phyloP scores from a whole-genome alignment of 2,113 vertebrate genomes.

The Misgurnus mizolepis region DNA sequence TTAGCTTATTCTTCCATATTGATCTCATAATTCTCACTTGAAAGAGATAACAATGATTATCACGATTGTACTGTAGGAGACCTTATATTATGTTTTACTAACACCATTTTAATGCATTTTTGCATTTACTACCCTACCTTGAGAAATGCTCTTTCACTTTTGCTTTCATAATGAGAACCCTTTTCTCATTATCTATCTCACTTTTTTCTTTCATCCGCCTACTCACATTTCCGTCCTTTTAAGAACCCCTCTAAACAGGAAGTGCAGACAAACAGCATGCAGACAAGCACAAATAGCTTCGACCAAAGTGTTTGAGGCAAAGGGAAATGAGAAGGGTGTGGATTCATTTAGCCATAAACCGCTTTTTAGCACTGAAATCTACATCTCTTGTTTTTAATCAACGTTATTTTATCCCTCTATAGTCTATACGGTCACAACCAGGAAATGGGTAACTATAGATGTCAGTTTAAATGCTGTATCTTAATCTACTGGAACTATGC shows the following conservation, averaged over 20 bases:
- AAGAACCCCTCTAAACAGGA: slow-evolving; percentile 50
- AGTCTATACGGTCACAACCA: neutral
- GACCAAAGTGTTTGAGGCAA: slow-evolving; percentile 33
- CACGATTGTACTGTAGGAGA: neutral
- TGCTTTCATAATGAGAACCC: neutral
- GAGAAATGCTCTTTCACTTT: neutral
- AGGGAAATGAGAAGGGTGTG: slow-evolving; percentile 38
- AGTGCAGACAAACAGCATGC: slow-evolving; percentile 25
- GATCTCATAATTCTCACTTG: slow-evolving; percentile 6
- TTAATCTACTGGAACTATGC: slow-evolving; percentile 50
- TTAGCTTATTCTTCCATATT: neutral
- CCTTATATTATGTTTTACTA: neutral
- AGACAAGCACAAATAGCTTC: slow-evolving; percentile 36
- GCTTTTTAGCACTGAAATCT: neutral
- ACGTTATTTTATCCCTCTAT: neutral
- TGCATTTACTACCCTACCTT: neutral
- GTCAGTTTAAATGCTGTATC: neutral
- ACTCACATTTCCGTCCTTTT: slow-evolving; percentile 39
- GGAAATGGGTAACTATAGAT: neutral
- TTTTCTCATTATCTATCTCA: neutral
- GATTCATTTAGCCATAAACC: neutral
- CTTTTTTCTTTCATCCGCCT: slow-evolving; percentile 5
- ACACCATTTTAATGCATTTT: neutral
- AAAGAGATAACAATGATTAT: slow-evolving; percentile 22
- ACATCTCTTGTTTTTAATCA: neutral